Percentiles rank a stretch among this genome's conserved stretches.
phyloP scores from a whole-genome alignment of 2,797 vertebrate genomes.

The Coendou prehensilis region DNA sequence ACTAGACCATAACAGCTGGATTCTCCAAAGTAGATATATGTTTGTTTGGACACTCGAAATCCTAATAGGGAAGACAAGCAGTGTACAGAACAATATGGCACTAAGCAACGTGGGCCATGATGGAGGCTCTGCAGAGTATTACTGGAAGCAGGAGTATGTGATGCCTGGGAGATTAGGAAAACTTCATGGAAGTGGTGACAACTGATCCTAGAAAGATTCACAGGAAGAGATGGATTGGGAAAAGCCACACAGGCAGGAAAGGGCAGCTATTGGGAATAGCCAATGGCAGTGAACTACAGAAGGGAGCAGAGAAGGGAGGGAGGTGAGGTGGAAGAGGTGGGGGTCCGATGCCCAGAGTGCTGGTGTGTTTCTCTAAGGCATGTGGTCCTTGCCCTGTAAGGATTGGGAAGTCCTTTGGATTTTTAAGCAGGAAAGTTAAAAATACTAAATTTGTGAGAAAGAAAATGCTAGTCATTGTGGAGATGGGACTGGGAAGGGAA shows the following conservation, averaged over 20 bases:
- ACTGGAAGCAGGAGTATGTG: neutral
- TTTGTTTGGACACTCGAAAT: neutral
- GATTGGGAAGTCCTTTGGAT: neutral
- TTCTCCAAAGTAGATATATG: neutral
- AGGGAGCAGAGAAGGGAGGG: neutral
- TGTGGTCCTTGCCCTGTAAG: neutral
- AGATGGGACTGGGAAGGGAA: neutral
- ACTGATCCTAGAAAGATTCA: neutral
- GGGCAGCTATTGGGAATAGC: neutral
- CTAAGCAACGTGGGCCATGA: neutral
- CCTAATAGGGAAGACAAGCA: neutral
- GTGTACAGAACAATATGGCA: neutral
- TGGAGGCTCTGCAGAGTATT: neutral
- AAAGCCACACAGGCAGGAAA: neutral
- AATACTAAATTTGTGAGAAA: neutral
- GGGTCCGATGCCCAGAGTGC: neutral
- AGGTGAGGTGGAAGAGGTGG: neutral
- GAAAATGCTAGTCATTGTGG: neutral
- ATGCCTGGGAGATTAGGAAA: neutral
- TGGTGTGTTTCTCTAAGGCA: neutral
- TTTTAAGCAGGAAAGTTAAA: conserved; percentile 25
- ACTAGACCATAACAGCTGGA: neutral
- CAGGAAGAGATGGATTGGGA: neutral
- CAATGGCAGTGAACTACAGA: neutral
- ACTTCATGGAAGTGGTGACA: neutral